Base-by-base conservation (phyloP, 2,797 vertebrate species). In the Hapalemur alaotrensis region DNA sequence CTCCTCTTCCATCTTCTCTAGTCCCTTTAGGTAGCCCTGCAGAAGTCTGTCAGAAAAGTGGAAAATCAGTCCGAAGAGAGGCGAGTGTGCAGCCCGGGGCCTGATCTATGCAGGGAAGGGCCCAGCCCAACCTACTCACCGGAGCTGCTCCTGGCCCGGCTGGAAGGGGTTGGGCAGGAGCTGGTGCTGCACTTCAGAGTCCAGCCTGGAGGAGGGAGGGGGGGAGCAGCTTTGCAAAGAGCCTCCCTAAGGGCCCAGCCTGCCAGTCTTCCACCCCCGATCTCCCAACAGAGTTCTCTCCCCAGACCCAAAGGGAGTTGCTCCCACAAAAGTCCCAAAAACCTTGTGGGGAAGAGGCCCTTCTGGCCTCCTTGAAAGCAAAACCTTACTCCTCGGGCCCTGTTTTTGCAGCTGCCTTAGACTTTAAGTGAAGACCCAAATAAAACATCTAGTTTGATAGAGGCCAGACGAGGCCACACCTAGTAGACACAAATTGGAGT, bases 1-100 rank as follows among this genome's bases (percentile, higher is more conserved):
- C 12, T 98, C 98, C 96, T n/a, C 97, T 87, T 98, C 97, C 2
- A n/a, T 97, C 0, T 95, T 98, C 43, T 98, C 98, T 57, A 99
- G 85, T 69, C 98, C 98, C 73, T 98, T 97, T 88, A 99, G 98
- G 46, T 98, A 98, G 54, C 96, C 98, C 98, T 98, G 96, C 84
- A 99, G 98, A 93, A 99, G 96, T 95, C 99, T 99, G 97, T 57
- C 20, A 23, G 30, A 30, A 83, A 69, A 57, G 22, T 3, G 43
- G 32, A 20, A n/a, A n/a, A 25, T 93, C 54, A 93, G 94, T 50
- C 61, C 32, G 0, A 10, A 10, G 43, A 1, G 8, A 43, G 48
- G 52, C 52, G 25, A 17, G 15, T 3, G 52, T 0, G 0, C 7
- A 30, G 76, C 5, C 30, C 20, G 0, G 14, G 10, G 25, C 82